Evolutionary conservation across 2,113 vertebrate genomes (phyloP).

Genomic region (Pseudopipra pipra): DNA sequence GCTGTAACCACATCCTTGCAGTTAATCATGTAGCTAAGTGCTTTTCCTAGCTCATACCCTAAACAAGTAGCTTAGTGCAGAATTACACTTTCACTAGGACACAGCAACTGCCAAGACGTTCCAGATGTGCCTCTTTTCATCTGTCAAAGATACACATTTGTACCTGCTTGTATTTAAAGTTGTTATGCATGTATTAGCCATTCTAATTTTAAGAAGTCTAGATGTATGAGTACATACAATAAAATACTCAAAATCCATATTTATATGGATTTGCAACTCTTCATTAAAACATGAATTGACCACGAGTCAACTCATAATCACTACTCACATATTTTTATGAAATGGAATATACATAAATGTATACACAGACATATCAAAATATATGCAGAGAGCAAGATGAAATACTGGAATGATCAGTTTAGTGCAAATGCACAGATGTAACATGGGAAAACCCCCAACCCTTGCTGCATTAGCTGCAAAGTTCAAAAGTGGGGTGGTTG

Average conservation of each 20-base stretch:
- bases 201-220: not conserved
- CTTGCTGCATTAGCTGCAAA: not conserved
- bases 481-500: not conserved
- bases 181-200: not conserved
- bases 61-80: not conserved
- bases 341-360: not conserved
- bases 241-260: not conserved
- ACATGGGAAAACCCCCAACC: fast-evolving
- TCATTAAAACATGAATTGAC: not conserved
- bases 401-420: not conserved
- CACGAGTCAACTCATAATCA: not conserved
- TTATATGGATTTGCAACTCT: not conserved
- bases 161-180: not conserved
- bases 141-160: not conserved
- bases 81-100: not conserved
- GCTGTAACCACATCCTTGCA: not conserved
- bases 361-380: not conserved
- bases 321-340: not conserved
- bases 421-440: not conserved
- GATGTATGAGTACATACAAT: not conserved
- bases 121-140: not conserved
- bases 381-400: not conserved
- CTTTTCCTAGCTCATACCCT: not conserved
- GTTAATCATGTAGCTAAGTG: not conserved
- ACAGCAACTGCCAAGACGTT: not conserved